Conservation (phyloP, 2,797 vertebrate species). For the Gymnopithys bicolor region DNA sequence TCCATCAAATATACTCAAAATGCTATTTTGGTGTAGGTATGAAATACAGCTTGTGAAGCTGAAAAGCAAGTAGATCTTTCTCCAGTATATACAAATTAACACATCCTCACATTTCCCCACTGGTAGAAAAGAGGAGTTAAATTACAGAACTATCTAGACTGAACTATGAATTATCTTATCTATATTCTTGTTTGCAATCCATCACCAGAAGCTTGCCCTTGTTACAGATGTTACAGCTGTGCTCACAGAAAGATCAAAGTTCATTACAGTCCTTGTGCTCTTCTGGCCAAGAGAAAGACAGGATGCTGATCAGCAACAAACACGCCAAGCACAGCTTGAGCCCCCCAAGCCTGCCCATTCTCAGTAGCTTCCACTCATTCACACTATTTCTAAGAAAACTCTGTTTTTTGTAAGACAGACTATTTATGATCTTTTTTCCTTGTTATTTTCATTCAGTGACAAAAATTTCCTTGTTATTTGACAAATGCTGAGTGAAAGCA, state of each 20-base stretch:
- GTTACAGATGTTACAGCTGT: not conserved
- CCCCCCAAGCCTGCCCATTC: not conserved
- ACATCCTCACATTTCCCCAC: not conserved
- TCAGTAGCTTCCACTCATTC: not conserved
- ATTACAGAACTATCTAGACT: not conserved
- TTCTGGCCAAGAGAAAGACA: not conserved
- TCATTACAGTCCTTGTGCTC: rapidly evolving
- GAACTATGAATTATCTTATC: not conserved
- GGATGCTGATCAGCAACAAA: not conserved
- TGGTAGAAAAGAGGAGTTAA: not conserved
- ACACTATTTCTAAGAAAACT: not conserved
- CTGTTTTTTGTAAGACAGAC: not conserved
- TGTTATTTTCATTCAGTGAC: not conserved
- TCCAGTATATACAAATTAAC: not conserved
- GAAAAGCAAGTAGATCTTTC: not conserved
- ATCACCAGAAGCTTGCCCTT: not conserved
- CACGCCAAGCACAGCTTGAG: not conserved
- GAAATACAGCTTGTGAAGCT: not conserved
- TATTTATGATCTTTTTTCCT: not conserved
- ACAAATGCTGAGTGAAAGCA: not conserved
- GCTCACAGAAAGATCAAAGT: not conserved
- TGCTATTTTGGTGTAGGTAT: not conserved
- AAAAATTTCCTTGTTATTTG: not conserved
- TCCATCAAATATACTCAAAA: not conserved
- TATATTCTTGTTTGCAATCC: not conserved